Evolutionary conservation across 2,797 vertebrate species (phyloP).

Genomic region (Rhabdophis nuchalis): DNA sequence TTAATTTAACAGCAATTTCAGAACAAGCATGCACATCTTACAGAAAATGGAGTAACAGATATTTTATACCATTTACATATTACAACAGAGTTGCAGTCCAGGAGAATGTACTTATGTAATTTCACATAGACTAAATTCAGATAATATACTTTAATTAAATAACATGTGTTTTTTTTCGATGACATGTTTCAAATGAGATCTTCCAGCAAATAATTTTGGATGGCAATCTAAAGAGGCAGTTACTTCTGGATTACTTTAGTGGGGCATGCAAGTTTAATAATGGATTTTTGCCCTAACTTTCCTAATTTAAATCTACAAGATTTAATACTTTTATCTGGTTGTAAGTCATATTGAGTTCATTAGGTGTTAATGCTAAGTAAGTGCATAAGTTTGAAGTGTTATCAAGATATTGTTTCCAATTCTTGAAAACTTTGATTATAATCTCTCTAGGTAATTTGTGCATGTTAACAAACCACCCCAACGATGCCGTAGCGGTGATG

Average conservation of each 20-base stretch:
- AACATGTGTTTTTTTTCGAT: slow-evolving; percentile 47
- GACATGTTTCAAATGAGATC: slow-evolving; percentile 40
- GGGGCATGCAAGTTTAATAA: neutral
- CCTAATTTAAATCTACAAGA: slow-evolving; percentile 53
- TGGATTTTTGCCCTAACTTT: slow-evolving; percentile 43
- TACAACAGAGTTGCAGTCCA: slow-evolving; percentile 55
- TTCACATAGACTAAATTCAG: slow-evolving; percentile 40
- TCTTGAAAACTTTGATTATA: neutral
- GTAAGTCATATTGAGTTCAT: neutral
- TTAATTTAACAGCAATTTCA: slow-evolving; percentile 45
- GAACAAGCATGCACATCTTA: slow-evolving; percentile 48
- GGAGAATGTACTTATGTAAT: slow-evolving; percentile 57
- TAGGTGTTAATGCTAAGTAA: neutral
- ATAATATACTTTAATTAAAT: slow-evolving; percentile 41
- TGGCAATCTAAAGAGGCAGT: neutral
- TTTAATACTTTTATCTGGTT: slow-evolving; percentile 2
- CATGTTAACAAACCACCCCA: neutral
- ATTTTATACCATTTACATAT: slow-evolving; percentile 53
- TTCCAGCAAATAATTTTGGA: slow-evolving; percentile 40
- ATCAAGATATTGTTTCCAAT: neutral
- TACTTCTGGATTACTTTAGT: neutral
- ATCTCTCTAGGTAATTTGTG: neutral
- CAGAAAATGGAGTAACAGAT: slow-evolving; percentile 50
- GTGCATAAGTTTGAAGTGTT: neutral
- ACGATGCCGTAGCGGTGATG: no score